phyloP scores from a whole-genome alignment of 2,113 vertebrate genomes.

The Gopherus evgoodei region DNA sequence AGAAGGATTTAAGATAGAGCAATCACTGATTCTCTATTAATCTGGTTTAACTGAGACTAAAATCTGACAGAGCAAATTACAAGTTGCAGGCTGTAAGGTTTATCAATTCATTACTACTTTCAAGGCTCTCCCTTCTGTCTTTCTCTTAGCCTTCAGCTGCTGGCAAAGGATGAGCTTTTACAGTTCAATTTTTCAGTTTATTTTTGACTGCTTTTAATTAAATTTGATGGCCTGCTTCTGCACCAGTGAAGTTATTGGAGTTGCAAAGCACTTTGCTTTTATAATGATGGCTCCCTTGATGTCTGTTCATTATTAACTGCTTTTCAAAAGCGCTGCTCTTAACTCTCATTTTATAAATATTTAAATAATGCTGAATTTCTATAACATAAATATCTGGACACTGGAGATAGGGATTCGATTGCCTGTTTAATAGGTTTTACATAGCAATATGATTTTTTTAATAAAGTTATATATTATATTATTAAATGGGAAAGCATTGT shows the following conservation, averaged over 20 bases:
- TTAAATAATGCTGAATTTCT: constrained; percentile 83
- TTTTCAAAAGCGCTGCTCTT: constrained; percentile 80
- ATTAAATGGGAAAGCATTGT: constrained; percentile 67
- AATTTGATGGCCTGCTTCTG: constrained; percentile 82
- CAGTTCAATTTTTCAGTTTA: constrained; percentile 82
- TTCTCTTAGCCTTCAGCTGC: constrained; percentile 74
- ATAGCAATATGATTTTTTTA: constrained; percentile 62
- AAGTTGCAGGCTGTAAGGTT: constrained; percentile 72
- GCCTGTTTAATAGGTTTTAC: constrained; percentile 65
- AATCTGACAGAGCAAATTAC: constrained; percentile 78
- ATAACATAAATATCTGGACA: constrained; percentile 75
- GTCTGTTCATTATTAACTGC: constrained; percentile 83
- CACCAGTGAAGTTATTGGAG: constrained; percentile 77
- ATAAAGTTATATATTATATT: constrained; percentile 58
- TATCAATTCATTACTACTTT: constrained; percentile 80
- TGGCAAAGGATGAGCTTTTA: constrained; percentile 78
- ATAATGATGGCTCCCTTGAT: constrained; percentile 83
- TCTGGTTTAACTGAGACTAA: constrained; percentile 80
- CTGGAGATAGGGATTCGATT: constrained; percentile 64
- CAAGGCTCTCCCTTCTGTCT: constrained; percentile 67
- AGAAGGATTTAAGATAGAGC: constrained; percentile 75
- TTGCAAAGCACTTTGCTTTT: constrained; percentile 79
- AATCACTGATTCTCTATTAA: constrained; percentile 77
- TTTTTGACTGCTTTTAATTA: constrained; percentile 88
- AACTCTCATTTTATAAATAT: constrained; percentile 84